Evolutionary conservation across 2,113 vertebrate species (phyloP).

Genomic region (Pipa parva): DNA sequence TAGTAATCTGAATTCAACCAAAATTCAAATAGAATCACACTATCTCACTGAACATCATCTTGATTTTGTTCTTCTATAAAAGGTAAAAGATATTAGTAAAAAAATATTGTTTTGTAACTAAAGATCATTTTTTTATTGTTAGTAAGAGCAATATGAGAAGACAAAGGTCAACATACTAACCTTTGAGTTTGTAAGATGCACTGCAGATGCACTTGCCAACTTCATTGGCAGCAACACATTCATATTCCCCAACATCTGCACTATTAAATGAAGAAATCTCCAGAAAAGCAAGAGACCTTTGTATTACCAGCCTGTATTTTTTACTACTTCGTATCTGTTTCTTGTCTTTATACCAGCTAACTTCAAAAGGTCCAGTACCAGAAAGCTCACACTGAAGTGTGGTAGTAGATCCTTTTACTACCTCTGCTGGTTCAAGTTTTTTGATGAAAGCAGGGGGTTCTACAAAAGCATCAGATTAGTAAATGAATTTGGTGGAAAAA

Average conservation of each 20-base stretch:
- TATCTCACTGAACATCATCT: too few species aligned
- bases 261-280: constrained; percentile 90
- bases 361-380: constrained; percentile 90
- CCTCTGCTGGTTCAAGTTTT: constrained; percentile 81
- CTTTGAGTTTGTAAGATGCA: constrained; percentile 85
- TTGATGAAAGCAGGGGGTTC: constrained; percentile 89
- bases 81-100: background rate
- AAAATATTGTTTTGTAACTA: background rate
- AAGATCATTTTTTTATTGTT: constrained; percentile 22
- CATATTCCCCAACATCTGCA: constrained; percentile 90
- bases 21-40: too few species aligned
- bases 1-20: too few species aligned
- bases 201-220: constrained; percentile 86
- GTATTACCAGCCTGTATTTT: constrained; percentile 78
- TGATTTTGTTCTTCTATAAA: too few species aligned
- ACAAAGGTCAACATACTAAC: constrained; percentile 64
- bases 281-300: constrained; percentile 77
- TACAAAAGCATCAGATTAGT: constrained; percentile 63
- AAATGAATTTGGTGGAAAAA: constrained; percentile 43
- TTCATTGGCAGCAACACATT: constrained; percentile 88
- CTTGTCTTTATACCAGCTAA: constrained; percentile 94
- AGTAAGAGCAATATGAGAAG: constrained; percentile 4
- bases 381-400: constrained; percentile 83
- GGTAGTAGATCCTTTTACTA: constrained; percentile 79
- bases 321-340: constrained; percentile 81